Evolutionary conservation across 2,113 vertebrate genomes (phyloP), one percentile per base, ranked within the genome.

Genomic region (Leptosomus discolor): DNA sequence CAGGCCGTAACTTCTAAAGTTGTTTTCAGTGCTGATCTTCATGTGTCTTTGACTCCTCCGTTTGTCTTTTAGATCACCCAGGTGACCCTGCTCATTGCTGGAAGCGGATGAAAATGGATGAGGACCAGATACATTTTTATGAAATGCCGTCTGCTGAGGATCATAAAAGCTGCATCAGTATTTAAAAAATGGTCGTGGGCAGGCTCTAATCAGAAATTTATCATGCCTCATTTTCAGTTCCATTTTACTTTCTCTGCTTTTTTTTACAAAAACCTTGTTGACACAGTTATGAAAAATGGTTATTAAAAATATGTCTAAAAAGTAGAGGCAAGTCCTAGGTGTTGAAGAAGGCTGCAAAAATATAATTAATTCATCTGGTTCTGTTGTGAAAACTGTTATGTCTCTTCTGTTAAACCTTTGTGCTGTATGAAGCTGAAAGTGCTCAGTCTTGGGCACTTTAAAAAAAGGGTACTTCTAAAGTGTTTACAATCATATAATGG

Each of bases 41-140:
- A 12, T 24, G 17, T 60, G 26, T 85, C 51, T 77, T 85, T 85
- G 56, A 27, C 39, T 90, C 17, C 54, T 91, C 9, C 61, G 30
- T 22, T 92, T 94, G 27, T 88, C 21, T 95, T 97, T 79, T 65
- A 96, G 90, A 70, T 96, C 95, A 67, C 45, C 64, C 83, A 86
- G 79, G 67, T 97, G 94, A 97, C 6, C 14, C n/a, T 51, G 6
- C 26, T 76, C 20, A 10, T 67, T 63, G 32, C 19, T 71, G 65
- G 65, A 88, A 71, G 11, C 22, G n/a, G 60, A 87, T 82, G 77
- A 83, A 87, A 74, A 68, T 65, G 51, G 36, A 57, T 45, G 41
- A 58, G 15, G 45, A 32, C 53, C 81, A 92, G 57, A 67, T 56
- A 39, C 17, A 2, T 83, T 83, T 85, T 90, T 48, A 43, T 73